Base-by-base conservation (phyloP, 2,797 vertebrate genomes). In the Tangara arthus region DNA sequence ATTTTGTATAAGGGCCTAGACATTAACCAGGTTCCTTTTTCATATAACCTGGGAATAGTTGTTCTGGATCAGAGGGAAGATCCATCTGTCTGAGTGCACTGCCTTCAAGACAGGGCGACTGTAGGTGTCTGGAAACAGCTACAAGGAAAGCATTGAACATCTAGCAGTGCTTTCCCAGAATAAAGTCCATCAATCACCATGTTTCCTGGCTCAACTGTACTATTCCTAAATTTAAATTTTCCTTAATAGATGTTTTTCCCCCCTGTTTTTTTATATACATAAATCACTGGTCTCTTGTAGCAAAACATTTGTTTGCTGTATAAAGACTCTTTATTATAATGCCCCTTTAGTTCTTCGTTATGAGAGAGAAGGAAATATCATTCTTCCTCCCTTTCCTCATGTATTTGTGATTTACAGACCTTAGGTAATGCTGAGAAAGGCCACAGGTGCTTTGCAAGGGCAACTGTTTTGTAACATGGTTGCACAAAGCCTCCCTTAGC, bases 211-310 rank as follows among this genome's bases (percentile, higher is more conserved):
- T 61, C 35, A 86, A 13, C 16, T 55, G 24, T 11, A 24, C 16
- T 34, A 46, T 11, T 41, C 71, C 65, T 46, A 12, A 82, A 70
- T 39, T 78, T 72, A 59, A 88, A 35, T 19, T 12, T 73, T 28
- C 30, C 20, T 59, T 32, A 50, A 42, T 7, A 80, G 21, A 61
- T 50, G 55, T 30, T 55, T 32, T 32, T 16, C 8, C 8, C 7
- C 6, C 1, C 1, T 8, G 0, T 1, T 41, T 68, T 75, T 84
- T 76, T 4, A 49, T 49, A 61, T 12, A 57, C 1, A 4, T 37
- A 49, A 41, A 66, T 65, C 65, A 53, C 32, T 65, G 37, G 23
- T 27, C 24, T 53, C 39, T 42, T 30, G 11, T 34, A 70, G 39
- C 15, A 81, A 1, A 44, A 32, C 21, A 56, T 59, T 61, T 64